Evolutionary conservation across 1,140 invertebrate species (phyloP), one percentile per base, ranked within the genome.

Genomic region (Magallana angulata): DNA sequence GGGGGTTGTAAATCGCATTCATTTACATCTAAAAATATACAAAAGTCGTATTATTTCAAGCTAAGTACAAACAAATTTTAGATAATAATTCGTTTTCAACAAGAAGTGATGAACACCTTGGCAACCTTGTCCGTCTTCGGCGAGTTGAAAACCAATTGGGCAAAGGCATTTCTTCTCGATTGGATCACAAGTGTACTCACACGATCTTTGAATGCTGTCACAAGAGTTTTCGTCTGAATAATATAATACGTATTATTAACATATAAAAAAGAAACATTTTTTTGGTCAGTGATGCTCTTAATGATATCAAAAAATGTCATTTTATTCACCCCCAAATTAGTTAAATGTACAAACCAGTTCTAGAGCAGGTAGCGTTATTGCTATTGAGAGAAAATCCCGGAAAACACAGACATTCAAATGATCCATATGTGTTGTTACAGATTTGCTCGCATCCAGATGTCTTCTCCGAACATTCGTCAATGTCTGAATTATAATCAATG

Each of bases 1-100:
- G 36, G 5, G 85, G 56, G 12, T 48, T 48, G 36, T 48, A 48
- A 48, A 58, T 18, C n/a, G 59, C 85, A 86, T 24, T 80, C 68
- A 59, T 86, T 57, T 18, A 86, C 57, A 57, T 80, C 85, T 86
- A 86, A 96, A 96, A 12, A 14, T 12, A 82, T 6, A 64, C 60
- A 64, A 64, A n/a, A 7, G 3, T 16, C 18, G 16, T n/a, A 18
- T n/a, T 64, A n/a, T 64, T 18, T 64, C 14, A 18, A 64, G 18
- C 60, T 7, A n/a, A 7, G 60, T 64, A 16, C 60, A 64, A 16
- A n/a, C 60, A n/a, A 14, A 18, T 7, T n/a, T 58, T 18, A 57
- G 82, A 16, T 36, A 6, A 7, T 0, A 24, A 82, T 62, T 82
- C 7, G 18, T n/a, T 86, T 59, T 48, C 60, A 85, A 48, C 16